Evolutionary conservation across 2,888 invertebrate genomes (phyloP), one percentile per base, ranked within the genome.

Genomic region (Punctoribates punctum): DNA sequence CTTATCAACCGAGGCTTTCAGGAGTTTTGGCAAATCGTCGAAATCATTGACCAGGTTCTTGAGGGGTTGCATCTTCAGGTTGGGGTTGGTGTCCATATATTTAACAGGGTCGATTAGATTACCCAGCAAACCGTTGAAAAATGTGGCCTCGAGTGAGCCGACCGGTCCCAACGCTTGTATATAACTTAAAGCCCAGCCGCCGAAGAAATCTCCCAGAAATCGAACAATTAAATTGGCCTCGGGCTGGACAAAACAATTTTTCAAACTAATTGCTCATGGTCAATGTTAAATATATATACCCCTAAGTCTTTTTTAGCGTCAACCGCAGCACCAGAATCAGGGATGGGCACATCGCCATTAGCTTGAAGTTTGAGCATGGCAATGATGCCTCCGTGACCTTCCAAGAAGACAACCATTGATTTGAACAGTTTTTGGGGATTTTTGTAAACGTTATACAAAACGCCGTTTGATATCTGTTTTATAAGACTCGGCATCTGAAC

Each of bases 281-380:
- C n/a, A n/a, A n/a, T n/a, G n/a, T n/a, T n/a, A 62, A 17, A 17
- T 11, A 54, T n/a, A n/a, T 15, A 9, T 4, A 62, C 27, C 29
- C 15, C 29, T 8, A 67, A 20, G 9, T 67, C 67, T 1, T 38
- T 42, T 5, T n/a, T 34, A 2, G n/a, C 34, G 8, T 13, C 13
- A 9, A n/a, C 3, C 3, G 67, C 20, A 29, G 67, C 67, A 15
- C 67, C 67, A 3, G 42, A 42, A 3, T 38, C 34, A 8, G 67
- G 34, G 1, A 8, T 34, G n/a, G 67, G 67, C 11, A 20, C 2
- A 4, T 29, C 13, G 15, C 38, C 67, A 3, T 67, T 17, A n/a
- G 38, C 67, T 20, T 67, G 67, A n/a, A 67, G 9, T n/a, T 20
- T 34, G 8, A 67, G 29, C 67, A 67, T 67, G 2, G 38, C 67